Percentiles rank a stretch among this genome's conserved stretches.
These are phyloP conservation scores for Orthonyx spaldingii DNA, from an alignment of 2,113 vertebrate species.

Conservation along the genomic window DNA sequence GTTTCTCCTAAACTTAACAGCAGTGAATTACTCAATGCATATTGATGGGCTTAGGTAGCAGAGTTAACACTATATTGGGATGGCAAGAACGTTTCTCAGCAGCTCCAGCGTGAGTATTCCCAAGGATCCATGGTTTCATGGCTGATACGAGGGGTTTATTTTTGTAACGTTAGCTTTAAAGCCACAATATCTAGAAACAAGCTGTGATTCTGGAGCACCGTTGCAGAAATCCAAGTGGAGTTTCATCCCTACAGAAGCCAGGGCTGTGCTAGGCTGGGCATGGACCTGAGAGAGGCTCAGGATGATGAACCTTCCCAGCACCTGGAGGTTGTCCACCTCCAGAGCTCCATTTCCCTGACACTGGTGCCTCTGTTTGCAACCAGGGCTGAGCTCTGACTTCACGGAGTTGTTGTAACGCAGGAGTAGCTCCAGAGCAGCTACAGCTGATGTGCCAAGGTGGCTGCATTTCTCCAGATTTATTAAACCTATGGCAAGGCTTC, in stretches of 20 bases:
- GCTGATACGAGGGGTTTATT: not conserved
- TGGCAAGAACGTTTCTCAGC: not conserved
- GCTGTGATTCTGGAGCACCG: not conserved
- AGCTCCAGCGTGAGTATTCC: not conserved
- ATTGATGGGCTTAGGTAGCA: not conserved
- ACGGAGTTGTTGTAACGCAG: not conserved
- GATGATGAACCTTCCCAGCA: not conserved
- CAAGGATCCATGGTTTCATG: not conserved
- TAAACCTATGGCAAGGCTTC: not conserved
- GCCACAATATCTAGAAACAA: not conserved
- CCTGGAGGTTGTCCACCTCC: not conserved
- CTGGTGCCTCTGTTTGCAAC: too few species aligned
- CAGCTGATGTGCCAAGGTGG: not conserved
- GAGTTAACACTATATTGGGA: not conserved
- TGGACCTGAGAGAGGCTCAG: not conserved
- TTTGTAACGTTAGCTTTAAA: not conserved
- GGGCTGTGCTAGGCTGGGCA: not conserved
- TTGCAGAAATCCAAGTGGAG: not conserved
- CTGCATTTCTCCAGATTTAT: not conserved
- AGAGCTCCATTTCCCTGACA: too few species aligned
- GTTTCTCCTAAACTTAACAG: conserved; percentile 40
- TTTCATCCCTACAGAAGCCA: not conserved
- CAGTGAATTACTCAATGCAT: conserved; percentile 13
- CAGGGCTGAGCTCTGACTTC: not conserved
- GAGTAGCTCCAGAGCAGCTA: not conserved